Percentiles rank a stretch among this genome's conserved stretches.
These are phyloP conservation scores for Rhinichthys klamathensis DNA, from an alignment of 2,113 vertebrate genomes.

Conservation along the genomic window DNA sequence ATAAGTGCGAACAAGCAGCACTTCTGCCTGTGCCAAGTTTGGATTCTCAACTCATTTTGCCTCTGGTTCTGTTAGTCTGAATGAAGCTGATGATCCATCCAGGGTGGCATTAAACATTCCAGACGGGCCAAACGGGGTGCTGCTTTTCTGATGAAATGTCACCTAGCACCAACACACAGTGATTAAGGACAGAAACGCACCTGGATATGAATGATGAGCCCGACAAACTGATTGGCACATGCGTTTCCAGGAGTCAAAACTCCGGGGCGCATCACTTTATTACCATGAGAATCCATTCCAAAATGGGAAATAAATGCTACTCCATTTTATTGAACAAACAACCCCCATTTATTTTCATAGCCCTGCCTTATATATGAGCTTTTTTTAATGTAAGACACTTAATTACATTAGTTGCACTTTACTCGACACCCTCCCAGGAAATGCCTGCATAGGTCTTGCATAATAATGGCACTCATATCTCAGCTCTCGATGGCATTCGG, in stretches of 20 bases:
- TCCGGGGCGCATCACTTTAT: conserved; percentile 57
- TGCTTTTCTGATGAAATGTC: conserved; percentile 28
- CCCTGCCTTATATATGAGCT: conserved; percentile 27
- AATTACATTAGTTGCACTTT: conserved; percentile 49
- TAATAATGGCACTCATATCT: conserved; percentile 33
- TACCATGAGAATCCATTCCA: conserved; percentile 58
- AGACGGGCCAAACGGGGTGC: neutral
- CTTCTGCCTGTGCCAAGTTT: conserved; percentile 9
- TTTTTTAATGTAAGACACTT: conserved; percentile 52
- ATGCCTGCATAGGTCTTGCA: conserved; percentile 47
- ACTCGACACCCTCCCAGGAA: conserved; percentile 44
- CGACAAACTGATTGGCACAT: conserved; percentile 59
- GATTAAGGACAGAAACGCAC: conserved; percentile 26
- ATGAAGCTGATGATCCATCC: conserved; percentile 27
- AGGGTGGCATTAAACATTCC: conserved; percentile 13
- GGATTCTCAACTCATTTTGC: neutral
- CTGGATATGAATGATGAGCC: conserved; percentile 40
- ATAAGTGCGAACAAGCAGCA: conserved; percentile 9
- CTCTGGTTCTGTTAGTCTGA: neutral
- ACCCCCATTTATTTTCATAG: conserved; percentile 24
- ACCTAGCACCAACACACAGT: conserved; percentile 7
- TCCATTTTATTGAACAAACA: conserved; percentile 53
- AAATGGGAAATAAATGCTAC: conserved; percentile 54
- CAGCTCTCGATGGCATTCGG: neutral
- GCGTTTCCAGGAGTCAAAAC: conserved; percentile 49